Base-by-base conservation (phyloP, 2,113 vertebrate genomes). In the Cyprinus carpio region DNA sequence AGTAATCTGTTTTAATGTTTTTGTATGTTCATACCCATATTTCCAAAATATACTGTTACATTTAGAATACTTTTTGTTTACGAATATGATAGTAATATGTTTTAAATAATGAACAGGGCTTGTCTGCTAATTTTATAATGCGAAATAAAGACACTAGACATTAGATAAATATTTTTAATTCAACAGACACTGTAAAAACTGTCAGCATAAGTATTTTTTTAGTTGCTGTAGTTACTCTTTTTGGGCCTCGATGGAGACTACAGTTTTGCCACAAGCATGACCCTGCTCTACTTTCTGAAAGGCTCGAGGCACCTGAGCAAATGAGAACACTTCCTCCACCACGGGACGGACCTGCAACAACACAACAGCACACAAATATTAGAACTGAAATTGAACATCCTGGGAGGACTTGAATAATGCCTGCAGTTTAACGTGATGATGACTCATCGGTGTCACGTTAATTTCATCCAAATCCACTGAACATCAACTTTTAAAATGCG, bases 201-300 rank as follows among this genome's bases (percentile, higher is more conserved):
- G 13, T 34, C 77, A 80, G 4, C 27, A 60, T 43, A 43, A 10
- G 43, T 12, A n/a, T 15, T 3, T 29, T 51, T 49, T 75, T 74
- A 11, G 37, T n/a, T 43, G 20, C 85, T 29, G 18, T 74, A 69
- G 75, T 87, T 34, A 51, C 85, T 82, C 64, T 40, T 49, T 86
- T 6, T 65, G 83, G 12, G 83, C 91, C 87, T 92, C 84, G 31
- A 99, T 91, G 78, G 92, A 87, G 37, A 99, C 93, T 9, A 99
- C 97, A 0, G 96, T 99, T 93, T 99, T 99, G 51, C 98, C 98
- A 74, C 97, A 93, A 8, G 97, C 96, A 0, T 98, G 98, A 67
- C 98, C 98, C 87, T 92, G 91, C 92, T 99, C 97, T 89, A 99
- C 29, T 90, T 97, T 99, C 89, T 94, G 90, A 56, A 99, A 95